These are phyloP conservation scores for Rhimphoctona megacephalus DNA, from an alignment of 2,888 invertebrate genomes.

Conservation along the genomic window DNA sequence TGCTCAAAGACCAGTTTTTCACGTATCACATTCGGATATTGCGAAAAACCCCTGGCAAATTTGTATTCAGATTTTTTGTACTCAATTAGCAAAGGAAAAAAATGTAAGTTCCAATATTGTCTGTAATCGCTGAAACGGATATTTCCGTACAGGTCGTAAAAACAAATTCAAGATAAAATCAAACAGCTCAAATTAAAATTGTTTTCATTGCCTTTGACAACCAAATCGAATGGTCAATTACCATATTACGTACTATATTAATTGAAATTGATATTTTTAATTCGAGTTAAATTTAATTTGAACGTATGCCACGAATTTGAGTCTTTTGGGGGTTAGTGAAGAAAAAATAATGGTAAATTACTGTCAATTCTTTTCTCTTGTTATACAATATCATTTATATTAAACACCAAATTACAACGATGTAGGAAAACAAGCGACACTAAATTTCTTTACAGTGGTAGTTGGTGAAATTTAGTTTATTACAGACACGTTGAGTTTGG, in stretches of 20 bases:
- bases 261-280: too few species aligned
- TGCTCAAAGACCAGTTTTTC: not conserved
- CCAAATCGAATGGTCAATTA: too few species aligned
- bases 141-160: not conserved
- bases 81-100: not conserved
- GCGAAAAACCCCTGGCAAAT: not conserved
- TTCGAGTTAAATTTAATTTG: not conserved
- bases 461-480: conserved; percentile 43
- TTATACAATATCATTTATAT: conserved; percentile 15
- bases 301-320: not conserved
- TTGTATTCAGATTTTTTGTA: too few species aligned
- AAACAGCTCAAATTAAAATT: too few species aligned
- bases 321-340: not conserved
- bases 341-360: not conserved
- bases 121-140: not conserved
- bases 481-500: conserved; percentile 50
- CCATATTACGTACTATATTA: too few species aligned
- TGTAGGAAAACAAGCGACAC: conserved; percentile 20
- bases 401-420: conserved; percentile 24
- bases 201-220: too few species aligned
- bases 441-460: conserved; percentile 24
- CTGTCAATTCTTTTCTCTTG: not conserved
- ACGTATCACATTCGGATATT: not conserved
- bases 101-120: not conserved
- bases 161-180: not conserved